Percentiles rank a stretch among this genome's conserved stretches.
phyloP scores from a whole-genome alignment of 1,140 invertebrate species.

The Drosophila hydei region DNA sequence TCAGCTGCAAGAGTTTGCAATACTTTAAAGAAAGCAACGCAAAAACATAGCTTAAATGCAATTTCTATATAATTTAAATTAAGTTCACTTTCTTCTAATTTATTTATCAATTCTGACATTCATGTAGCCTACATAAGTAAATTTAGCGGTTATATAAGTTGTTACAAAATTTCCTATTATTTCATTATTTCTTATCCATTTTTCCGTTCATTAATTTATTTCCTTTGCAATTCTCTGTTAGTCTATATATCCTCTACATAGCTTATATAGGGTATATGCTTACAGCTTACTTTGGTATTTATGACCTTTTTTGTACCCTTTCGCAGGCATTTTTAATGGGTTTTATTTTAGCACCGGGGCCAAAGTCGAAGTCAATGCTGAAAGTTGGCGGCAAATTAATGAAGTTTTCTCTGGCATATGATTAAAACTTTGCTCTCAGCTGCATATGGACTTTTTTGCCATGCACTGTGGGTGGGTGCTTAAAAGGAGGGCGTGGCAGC shows the following conservation, averaged over 20 bases:
- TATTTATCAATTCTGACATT: no score
- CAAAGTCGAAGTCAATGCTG: constrained; percentile 51
- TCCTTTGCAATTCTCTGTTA: neutral
- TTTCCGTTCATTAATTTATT: no score
- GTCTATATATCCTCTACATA: neutral
- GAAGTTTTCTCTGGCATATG: constrained; percentile 65
- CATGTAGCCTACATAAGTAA: no score
- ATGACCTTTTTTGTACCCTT: constrained; percentile 12
- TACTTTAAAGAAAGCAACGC: no score
- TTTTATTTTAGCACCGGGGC: constrained; percentile 46
- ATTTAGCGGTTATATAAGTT: no score
- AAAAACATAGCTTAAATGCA: no score
- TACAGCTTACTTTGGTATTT: neutral
- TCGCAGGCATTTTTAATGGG: constrained; percentile 48
- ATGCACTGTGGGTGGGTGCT: constrained; percentile 20
- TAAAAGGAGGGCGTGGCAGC: neutral
- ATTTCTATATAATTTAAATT: no score
- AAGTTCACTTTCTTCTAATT: no score
- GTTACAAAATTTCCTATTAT: no score
- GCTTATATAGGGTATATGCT: no score
- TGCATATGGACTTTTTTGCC: constrained; percentile 29
- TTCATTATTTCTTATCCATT: no score
- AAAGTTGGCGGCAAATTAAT: constrained; percentile 72
- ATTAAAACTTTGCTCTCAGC: constrained; percentile 73
- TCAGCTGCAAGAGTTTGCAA: neutral